Conservation (phyloP, 1,140 invertebrate species). For the Oryctes rhinoceros region DNA sequence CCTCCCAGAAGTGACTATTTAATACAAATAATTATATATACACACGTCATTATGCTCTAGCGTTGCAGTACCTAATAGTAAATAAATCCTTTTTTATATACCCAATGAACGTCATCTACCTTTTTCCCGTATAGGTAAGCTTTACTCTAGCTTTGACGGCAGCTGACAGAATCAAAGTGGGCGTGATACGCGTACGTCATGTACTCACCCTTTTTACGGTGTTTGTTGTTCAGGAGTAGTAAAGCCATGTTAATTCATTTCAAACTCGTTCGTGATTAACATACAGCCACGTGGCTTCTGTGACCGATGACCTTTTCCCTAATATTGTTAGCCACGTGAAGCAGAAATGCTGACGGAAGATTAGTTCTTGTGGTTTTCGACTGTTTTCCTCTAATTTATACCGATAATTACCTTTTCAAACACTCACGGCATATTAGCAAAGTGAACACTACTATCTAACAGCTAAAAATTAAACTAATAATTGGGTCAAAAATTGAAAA, state of each 20-base stretch:
- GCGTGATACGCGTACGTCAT: slow-evolving; percentile 17
- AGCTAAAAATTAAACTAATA: too few species aligned
- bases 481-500: too few species aligned
- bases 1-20: not conserved
- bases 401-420: not conserved
- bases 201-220: not conserved
- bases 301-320: slow-evolving; percentile 26
- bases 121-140: not conserved
- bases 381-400: not conserved
- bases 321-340: slow-evolving; percentile 5
- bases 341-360: not conserved
- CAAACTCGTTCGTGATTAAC: slow-evolving; percentile 20
- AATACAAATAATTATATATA: not conserved
- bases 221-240: not conserved
- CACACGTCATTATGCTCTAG: too few species aligned
- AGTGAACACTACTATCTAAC: too few species aligned
- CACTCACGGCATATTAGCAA: too few species aligned
- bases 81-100: not conserved
- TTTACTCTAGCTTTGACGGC: not conserved
- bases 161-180: slow-evolving; percentile 29
- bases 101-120: not conserved
- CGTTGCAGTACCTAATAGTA: not conserved
- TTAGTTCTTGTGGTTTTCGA: not conserved
- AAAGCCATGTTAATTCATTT: not conserved
- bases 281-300: slow-evolving; percentile 19